Evolutionary conservation across 1,140 invertebrate species (phyloP), one percentile per base, ranked within the genome.

Genomic region (Zaprionus vittiger): DNA sequence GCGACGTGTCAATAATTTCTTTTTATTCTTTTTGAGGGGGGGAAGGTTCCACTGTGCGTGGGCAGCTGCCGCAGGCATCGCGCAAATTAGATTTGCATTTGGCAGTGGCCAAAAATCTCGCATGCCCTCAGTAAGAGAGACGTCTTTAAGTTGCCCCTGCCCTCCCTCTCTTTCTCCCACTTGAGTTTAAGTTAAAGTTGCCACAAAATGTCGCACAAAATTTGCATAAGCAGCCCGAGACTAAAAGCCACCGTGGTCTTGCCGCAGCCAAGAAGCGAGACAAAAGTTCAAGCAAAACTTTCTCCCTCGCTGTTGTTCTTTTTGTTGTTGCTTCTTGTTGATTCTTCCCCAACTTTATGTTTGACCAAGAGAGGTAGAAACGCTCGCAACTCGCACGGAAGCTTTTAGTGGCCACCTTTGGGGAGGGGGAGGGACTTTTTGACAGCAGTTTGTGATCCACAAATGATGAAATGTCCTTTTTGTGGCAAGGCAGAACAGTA

Each of bases 71-170:
- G 34, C 26, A 12, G 56, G 11, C 37, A 41, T n/a, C 3, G 73
- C 77, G 79, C 78, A 89, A 89, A 89, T 89, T 90, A 77, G 85
- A 81, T 89, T 89, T 84, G 66, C 71, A 67, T 67, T 60, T 41
- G 41, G 5, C 34, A 73, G 37, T 34, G 28, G 37, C 47, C 38
- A 52, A 22, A 31, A 28, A 47, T 12, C 37, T 34, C 14, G 31
- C 44, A 5, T 67, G 26, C 15, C 31, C 37, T 60, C 31, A 22
- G 28, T 61, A 7, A 17, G 12, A 22, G 17, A 52, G 47, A 52
- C 47, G 41, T 7, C 20, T 67, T 57, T 12, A 54, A 41, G 9
- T 12, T 44, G 6, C 24, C 11, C 22, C 15, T 37, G 5, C 12
- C 28, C 41, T 22, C 15, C 1, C 15, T n/a, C 41, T 22, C 9